Evolutionary conservation across 1,140 invertebrate species (phyloP).

Genomic region (Coelopa frigida): DNA sequence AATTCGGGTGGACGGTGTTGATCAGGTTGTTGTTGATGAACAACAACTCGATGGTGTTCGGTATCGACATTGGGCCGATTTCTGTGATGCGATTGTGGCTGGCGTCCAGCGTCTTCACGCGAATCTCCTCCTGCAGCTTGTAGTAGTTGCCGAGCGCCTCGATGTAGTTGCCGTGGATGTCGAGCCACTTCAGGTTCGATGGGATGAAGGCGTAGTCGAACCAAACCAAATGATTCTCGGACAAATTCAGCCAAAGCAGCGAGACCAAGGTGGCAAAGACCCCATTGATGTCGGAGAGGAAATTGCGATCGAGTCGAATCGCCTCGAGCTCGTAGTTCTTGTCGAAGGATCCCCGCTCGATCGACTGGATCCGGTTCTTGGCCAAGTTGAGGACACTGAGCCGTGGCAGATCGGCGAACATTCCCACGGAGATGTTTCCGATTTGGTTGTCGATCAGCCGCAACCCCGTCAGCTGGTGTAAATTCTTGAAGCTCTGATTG

Average conservation of each 20-base stretch:
- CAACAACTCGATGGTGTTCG: slow-evolving; percentile 80
- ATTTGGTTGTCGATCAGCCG: slow-evolving; percentile 79
- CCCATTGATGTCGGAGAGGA: slow-evolving; percentile 77
- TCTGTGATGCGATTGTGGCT: slow-evolving; percentile 80
- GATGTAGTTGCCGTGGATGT: slow-evolving; percentile 82
- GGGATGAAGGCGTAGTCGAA: slow-evolving; percentile 87
- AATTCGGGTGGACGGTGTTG: slow-evolving; percentile 68
- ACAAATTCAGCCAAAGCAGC: slow-evolving; percentile 80
- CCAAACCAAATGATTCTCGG: slow-evolving; percentile 83
- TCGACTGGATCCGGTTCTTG: slow-evolving; percentile 76
- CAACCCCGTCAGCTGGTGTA: slow-evolving; percentile 77
- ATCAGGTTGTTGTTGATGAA: slow-evolving; percentile 88
- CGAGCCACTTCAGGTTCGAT: slow-evolving; percentile 79
- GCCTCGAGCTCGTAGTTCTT: slow-evolving; percentile 71
- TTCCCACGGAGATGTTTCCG: slow-evolving; percentile 72
- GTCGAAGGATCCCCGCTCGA: slow-evolving; percentile 75
- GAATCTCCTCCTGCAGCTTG: slow-evolving; percentile 69
- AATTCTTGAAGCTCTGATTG: slow-evolving; percentile 74
- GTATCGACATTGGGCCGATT: slow-evolving; percentile 70
- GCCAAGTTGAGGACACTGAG: slow-evolving; percentile 80
- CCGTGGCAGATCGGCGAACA: slow-evolving; percentile 75
- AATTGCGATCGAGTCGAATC: slow-evolving; percentile 78
- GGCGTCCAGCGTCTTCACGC: slow-evolving; percentile 74
- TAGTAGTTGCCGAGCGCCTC: slow-evolving; percentile 80
- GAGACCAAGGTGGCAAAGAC: slow-evolving; percentile 73